These are phyloP conservation scores for Lithosia quadra DNA, from an alignment of 2,888 invertebrate genomes.

Conservation along the genomic window DNA sequence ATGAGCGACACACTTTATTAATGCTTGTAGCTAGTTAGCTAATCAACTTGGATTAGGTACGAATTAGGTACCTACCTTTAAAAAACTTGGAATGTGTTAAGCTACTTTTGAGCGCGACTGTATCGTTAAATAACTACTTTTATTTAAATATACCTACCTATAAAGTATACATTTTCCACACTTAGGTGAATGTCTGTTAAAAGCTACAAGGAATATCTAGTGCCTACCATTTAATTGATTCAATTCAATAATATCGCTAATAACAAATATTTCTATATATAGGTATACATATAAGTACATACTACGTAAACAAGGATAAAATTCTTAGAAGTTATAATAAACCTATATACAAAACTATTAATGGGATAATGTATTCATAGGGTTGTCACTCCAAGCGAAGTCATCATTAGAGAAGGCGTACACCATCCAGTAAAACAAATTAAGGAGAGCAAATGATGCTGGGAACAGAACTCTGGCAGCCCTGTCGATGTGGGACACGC, in stretches of 20 bases:
- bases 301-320: background rate
- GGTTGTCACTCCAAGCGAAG: slow-evolving; percentile 91
- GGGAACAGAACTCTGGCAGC: slow-evolving; percentile 94
- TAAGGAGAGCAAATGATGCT: slow-evolving; percentile 94
- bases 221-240: background rate
- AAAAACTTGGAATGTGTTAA: too few species aligned
- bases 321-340: background rate
- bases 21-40: too few species aligned
- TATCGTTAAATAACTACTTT: too few species aligned
- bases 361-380: slow-evolving; percentile 86
- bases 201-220: too few species aligned
- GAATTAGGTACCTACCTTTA: too few species aligned
- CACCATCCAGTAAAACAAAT: slow-evolving; percentile 95
- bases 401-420: slow-evolving; percentile 93
- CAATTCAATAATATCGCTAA: background rate
- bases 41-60: too few species aligned
- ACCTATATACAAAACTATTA: slow-evolving; percentile 44
- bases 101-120: too few species aligned
- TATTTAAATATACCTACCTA: too few species aligned
- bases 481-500: slow-evolving; percentile 94
- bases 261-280: background rate
- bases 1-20: too few species aligned
- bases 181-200: too few species aligned
- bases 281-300: background rate
- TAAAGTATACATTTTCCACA: too few species aligned